Base-by-base conservation (phyloP, 2,888 invertebrate genomes). In the Leptinotarsa haldemani region DNA sequence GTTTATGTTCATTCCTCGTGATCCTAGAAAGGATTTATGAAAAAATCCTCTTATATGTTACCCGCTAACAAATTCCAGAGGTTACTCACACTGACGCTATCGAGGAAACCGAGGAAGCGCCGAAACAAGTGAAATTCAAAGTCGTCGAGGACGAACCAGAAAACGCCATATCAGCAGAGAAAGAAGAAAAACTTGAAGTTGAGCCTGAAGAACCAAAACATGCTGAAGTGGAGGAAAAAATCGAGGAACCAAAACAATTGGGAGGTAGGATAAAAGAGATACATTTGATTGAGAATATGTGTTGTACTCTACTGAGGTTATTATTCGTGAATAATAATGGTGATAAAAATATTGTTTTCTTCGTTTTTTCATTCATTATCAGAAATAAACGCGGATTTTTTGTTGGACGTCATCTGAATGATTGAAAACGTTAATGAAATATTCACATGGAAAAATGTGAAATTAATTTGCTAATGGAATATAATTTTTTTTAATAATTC, bases 121-220 rank as follows among this genome's bases (percentile, higher is more conserved):
- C 85, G 68, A 83, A 83, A 80, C 83, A 90, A 87, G 84, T 88
- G 61, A 85, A 88, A 77, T 82, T 88, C 79, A 90, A 90, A 86
- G 88, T 88, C 81, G 87, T 90, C 77, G 84, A 90, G 69, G 89
- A 90, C 78, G 89, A 88, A 78, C 80, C 80, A n/a, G 70, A 80
- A 66, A 77, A 70, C 47, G 77, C 76, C 30, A 69, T 84, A 70
- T 73, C 81, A 64, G 75, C 82, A 7, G 80, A 83, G 4, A 82
- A 82, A 68, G 77, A 83, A 61, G 84, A 80, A 46, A 86, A 79
- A 56, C 56, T 77, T n/a, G 58, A 85, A 70, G 71, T 79, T 13
- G 78, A 88, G 46, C 74, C 84, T 47, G 83, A 74, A 25, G 86
- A 85, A 78, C 82, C 74, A 12, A 86, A 86, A 80, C 84, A 85